Evolutionary conservation across 92 coral and sea anemone species (phyloP).

Genomic region (Umimayanthus chanpuru): DNA sequence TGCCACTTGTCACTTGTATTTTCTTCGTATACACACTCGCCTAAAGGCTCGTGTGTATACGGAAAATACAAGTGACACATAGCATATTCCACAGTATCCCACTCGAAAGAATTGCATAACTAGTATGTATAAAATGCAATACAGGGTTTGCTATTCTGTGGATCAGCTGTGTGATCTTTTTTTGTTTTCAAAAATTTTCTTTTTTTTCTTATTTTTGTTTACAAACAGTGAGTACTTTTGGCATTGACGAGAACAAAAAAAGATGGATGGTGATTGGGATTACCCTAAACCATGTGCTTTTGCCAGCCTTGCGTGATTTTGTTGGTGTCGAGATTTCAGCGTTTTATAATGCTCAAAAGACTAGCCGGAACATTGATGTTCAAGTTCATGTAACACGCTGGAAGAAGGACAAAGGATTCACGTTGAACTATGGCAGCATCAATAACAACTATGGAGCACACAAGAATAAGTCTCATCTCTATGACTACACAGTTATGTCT

Average conservation of each 20-base stretch:
- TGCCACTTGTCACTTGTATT: no score
- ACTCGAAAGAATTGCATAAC: no score
- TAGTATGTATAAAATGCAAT: no score
- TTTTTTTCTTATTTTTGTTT: not conserved
- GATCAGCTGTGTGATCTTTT: no score
- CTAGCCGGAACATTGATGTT: constrained; percentile 44
- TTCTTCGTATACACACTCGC: no score
- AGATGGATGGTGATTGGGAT: constrained; percentile 87
- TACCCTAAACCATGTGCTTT: constrained; percentile 63
- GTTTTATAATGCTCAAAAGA: constrained; percentile 56
- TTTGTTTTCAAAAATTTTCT: no score
- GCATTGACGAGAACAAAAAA: constrained; percentile 63
- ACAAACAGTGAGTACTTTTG: constrained; percentile 48
- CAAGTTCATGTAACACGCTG: constrained; percentile 49
- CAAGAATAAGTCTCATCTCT: constrained; percentile 52
- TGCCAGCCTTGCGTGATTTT: constrained; percentile 69
- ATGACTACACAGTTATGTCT: constrained; percentile 69
- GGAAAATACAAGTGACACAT: no score
- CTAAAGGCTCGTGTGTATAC: no score
- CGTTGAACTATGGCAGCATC: constrained; percentile 73
- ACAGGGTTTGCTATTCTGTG: no score
- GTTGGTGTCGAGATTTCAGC: constrained; percentile 54
- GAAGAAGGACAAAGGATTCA: constrained; percentile 39
- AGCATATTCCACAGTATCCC: no score
- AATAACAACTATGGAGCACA: constrained; percentile 65